These are phyloP conservation scores for Phoebastria nigripes DNA, from an alignment of 2,797 vertebrate genomes.

Conservation along the genomic window DNA sequence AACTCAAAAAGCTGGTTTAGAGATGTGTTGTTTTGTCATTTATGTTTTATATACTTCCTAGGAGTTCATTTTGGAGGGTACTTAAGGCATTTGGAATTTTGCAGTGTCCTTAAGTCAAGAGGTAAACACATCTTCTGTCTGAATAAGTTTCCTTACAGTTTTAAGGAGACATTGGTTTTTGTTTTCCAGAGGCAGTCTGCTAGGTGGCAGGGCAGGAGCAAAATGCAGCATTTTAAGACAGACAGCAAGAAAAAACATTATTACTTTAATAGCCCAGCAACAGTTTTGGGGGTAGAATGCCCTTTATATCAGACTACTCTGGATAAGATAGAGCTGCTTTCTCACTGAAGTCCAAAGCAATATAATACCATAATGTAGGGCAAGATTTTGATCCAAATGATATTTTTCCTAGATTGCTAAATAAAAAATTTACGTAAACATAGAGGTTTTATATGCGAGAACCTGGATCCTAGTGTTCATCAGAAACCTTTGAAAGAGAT, in stretches of 20 bases:
- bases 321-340: not conserved
- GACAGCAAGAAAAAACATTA: not conserved
- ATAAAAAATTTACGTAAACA: not conserved
- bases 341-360: not conserved
- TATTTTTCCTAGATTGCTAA: not conserved
- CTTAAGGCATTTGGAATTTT: not conserved
- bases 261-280: not conserved
- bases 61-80: not conserved
- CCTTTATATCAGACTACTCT: not conserved
- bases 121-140: not conserved
- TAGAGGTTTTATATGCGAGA: not conserved
- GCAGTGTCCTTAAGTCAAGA: not conserved
- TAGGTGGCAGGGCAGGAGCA: constrained; percentile 18
- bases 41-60: not conserved
- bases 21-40: not conserved
- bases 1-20: not conserved
- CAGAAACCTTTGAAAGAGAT: constrained; percentile 43
- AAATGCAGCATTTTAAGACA: not conserved
- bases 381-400: not conserved
- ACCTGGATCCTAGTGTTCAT: constrained; percentile 5
- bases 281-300: not conserved
- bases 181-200: constrained; percentile 4
- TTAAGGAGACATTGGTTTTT: not conserved
- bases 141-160: not conserved
- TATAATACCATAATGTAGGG: not conserved